Percentiles rank a stretch among this genome's conserved stretches.
Conservation (phyloP, 2,797 vertebrate genomes). For the Crocodylus rhombifer region DNA sequence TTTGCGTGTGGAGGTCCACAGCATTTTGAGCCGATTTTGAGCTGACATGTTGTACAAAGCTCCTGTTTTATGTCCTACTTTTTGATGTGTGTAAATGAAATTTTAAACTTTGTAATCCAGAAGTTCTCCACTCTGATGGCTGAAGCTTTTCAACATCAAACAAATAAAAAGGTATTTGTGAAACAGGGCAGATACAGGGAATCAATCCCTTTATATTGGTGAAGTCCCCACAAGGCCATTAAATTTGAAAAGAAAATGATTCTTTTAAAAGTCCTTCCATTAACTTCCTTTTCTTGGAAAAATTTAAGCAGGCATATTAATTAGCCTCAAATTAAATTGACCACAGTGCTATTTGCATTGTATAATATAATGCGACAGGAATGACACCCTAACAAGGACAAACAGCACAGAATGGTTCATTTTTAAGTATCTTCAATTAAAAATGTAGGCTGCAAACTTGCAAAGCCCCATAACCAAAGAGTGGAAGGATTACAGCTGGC, state of each 20-base stretch:
- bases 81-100: background rate
- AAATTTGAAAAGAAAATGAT: background rate
- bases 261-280: slow-evolving; percentile 9
- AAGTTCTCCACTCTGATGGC: background rate
- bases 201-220: background rate
- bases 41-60: background rate
- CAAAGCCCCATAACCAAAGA: slow-evolving; percentile 17
- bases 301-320: background rate
- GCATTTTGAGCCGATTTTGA: background rate
- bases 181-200: slow-evolving; percentile 5
- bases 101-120: background rate
- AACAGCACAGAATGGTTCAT: background rate
- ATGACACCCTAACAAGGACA: slow-evolving; percentile 17
- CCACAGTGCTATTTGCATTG: background rate
- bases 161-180: background rate
- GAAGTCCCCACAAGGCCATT: slow-evolving; percentile 8
- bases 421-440: slow-evolving; percentile 44
- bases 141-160: slow-evolving; percentile 24
- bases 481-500: slow-evolving; percentile 29
- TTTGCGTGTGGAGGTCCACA: background rate
- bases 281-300: slow-evolving; percentile 34
- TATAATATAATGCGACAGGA: slow-evolving; percentile 10
- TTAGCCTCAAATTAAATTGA: slow-evolving; percentile 44
- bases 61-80: background rate
- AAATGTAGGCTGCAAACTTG: slow-evolving; percentile 23